Percentiles rank a stretch among this genome's conserved stretches.
Conservation (phyloP, 2,797 vertebrate genomes). For the Merluccius polli region DNA sequence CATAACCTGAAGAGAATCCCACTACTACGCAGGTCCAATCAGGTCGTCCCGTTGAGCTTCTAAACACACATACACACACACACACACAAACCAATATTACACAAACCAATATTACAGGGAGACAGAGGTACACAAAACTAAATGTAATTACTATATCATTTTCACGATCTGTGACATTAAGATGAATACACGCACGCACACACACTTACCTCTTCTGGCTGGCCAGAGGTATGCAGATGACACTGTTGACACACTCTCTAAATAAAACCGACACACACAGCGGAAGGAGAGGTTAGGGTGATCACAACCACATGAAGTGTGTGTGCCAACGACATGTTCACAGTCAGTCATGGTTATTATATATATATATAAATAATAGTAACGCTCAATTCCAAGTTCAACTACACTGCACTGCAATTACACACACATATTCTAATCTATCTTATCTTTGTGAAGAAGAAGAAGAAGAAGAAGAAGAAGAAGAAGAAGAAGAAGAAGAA, state of each 20-base stretch:
- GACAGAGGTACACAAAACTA: background rate
- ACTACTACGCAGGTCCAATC: constrained; percentile 98
- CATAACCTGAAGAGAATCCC: constrained; percentile 92
- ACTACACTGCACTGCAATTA: background rate
- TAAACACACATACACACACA: constrained; percentile 46
- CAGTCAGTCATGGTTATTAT: no score
- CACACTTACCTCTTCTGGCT: constrained; percentile 91
- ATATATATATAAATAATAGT: no score
- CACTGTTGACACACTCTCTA: constrained; percentile 88
- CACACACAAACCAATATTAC: constrained; percentile 16
- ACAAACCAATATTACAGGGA: background rate
- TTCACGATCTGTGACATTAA: background rate
- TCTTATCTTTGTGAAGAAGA: background rate
- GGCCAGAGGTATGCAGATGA: constrained; percentile 90
- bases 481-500: background rate
- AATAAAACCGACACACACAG: constrained; percentile 21
- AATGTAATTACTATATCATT: background rate
- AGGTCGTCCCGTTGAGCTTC: constrained; percentile 94
- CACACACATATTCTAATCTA: background rate
- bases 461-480: background rate
- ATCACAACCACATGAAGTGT: constrained; percentile 1
- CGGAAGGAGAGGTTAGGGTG: background rate
- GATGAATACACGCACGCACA: background rate
- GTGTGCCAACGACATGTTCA: background rate
- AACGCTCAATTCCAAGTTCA: no score